Evolutionary conservation across 2,888 invertebrate species (phyloP).

Genomic region (Lissocephala sabroskyi): DNA sequence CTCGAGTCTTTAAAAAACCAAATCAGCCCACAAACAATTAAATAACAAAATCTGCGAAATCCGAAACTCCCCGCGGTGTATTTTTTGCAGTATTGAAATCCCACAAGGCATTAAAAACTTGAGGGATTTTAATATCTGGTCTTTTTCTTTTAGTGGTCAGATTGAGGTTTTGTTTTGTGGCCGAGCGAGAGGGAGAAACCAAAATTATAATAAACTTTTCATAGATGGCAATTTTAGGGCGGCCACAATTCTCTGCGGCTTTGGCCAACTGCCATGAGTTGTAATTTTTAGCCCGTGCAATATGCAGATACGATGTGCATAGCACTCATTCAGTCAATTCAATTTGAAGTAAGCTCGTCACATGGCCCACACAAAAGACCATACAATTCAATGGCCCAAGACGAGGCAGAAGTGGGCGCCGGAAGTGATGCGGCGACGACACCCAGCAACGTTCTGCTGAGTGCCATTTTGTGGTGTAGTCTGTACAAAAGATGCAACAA

Average conservation of each 20-base stretch:
- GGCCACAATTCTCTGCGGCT: constrained; percentile 5
- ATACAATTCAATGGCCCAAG: constrained; percentile 28
- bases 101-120: too few species aligned
- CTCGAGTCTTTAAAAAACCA: too few species aligned
- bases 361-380: constrained; percentile 20
- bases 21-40: too few species aligned
- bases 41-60: too few species aligned
- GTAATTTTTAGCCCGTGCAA: too few species aligned
- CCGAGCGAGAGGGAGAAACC: too few species aligned
- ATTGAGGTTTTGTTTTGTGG: constrained; percentile 1
- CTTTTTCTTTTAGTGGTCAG: constrained; percentile 5
- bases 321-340: constrained; percentile 44
- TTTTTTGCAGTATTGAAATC: too few species aligned
- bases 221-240: constrained; percentile 13
- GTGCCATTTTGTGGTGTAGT: constrained; percentile 58
- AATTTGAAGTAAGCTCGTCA: constrained; percentile 34
- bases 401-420: constrained; percentile 3
- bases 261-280: constrained; percentile 31
- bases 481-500: constrained; percentile 32
- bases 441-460: constrained; percentile 44
- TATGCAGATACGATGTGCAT: too few species aligned
- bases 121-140: too few species aligned
- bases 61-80: too few species aligned
- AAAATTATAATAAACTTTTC: constrained; percentile 33
- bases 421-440: constrained; percentile 38